Base-by-base conservation (phyloP, 2,797 vertebrate species). In the Pangasius djambal region DNA sequence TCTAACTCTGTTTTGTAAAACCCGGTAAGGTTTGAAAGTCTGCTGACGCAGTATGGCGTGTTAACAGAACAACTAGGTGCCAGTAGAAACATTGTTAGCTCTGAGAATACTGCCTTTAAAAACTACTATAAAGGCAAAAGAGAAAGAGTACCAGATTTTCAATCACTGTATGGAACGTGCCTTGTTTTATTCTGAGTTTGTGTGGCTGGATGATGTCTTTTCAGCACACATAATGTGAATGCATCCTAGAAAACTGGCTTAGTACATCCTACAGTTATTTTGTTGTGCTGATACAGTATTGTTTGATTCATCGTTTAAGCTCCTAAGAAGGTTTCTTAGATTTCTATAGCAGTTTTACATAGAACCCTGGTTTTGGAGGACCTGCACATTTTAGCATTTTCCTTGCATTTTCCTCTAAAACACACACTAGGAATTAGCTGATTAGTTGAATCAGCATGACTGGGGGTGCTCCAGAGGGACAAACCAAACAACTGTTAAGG, bases 1-100 rank as follows among this genome's bases (percentile, higher is more conserved):
- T 83, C 61, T 61, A 87, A 77, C 69, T 83, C 20, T 63, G 84
- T 81, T 50, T 59, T 18, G n/a, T 79, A 34, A 34, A 81, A 57
- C 18, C 2, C 13, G 63, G 13, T 63, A 28, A 15, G 59, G 9
- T 77, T 44, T 84, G 67, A 59, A 59, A 57, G 69, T 13, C 31
- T 9, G 25, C 40, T 79, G 67, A 82, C 28, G 6, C 81, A 25
- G 25, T 69, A 55, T 20, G 37, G 63, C 13, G 37, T 70, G 44
- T 57, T 28, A 72, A 77, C 61, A 70, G 63, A 37, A 69, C 22
- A 28, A 55, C 67, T 34, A 61, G 10, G 20, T 75, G 15, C 50
- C 18, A 72, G 22, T 61, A 77, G 50, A 50, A 78, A 84, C 59
- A 34, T 40, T 67, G n/a, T 34, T 78, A 75, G 67, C 63, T 57